Base-by-base conservation (phyloP, 2,113 vertebrate species). In the Irena cyanogastra region DNA sequence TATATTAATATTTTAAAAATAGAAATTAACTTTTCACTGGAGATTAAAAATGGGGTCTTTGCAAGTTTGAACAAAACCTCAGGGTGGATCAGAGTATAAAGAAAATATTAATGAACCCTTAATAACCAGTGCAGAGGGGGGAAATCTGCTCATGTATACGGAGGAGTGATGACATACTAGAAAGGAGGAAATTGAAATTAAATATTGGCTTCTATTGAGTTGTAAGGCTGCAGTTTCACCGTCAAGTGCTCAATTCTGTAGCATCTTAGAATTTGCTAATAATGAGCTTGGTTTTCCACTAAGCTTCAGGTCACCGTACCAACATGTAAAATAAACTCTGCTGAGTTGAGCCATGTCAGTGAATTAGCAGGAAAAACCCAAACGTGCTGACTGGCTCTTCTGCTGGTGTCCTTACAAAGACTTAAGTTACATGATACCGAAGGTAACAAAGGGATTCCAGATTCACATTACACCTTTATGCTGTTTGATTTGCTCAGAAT, bases 61-160 rank as follows among this genome's bases (percentile, higher is more conserved):
- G 31, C 86, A 90, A 87, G 69, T 81, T 90, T 81, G 76, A 82
- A 92, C 77, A 93, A 90, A 92, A 90, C 18, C 28, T 83, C 26
- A 50, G 44, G 68, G 90, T 78, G 52, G 71, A 92, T 92, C 80
- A 88, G n/a, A 89, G 52, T 26, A 59, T 45, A 77, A 90, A 83
- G 28, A 88, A 87, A 83, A 64, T 13, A 68, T 57, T 42, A 94
- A 85, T 35, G 19, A 52, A 41, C 52, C 64, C 47, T 81, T 92
- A 86, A 88, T 56, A 10, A 64, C 52, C 44, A 60, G 23, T 19
- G 28, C n/a, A 75, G 47, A 81, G 27, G 24, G 35, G 6, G 10
- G 33, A 18, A 74, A 31, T n/a, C 47, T 90, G 45, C n/a, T 83
- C 35, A 13, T 9, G 6, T 39, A 11, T 33, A 24, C 1, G 3